Evolutionary conservation across 2,113 vertebrate genomes (phyloP).

Genomic region (Pterocles burchelli): DNA sequence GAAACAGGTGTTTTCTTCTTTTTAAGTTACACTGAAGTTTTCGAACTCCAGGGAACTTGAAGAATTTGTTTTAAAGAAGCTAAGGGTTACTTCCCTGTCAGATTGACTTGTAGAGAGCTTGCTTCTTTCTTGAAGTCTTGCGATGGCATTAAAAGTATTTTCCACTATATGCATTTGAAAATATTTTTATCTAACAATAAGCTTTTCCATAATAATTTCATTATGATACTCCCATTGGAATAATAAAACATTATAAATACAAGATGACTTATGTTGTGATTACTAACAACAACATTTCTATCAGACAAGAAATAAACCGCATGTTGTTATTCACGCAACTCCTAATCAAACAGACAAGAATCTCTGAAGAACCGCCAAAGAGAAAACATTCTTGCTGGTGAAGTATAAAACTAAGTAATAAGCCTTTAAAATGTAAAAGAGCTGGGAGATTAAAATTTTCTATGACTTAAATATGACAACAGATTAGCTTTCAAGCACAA

Average conservation of each 20-base stretch:
- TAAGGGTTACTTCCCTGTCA: neutral
- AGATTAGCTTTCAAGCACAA: neutral
- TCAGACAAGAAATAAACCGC: constrained; percentile 4
- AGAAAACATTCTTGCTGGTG: neutral
- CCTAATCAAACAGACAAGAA: constrained; percentile 30
- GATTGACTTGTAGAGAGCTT: neutral
- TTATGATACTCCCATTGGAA: neutral
- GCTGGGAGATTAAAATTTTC: neutral
- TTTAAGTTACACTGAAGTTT: neutral
- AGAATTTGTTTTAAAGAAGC: neutral
- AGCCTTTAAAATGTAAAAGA: neutral
- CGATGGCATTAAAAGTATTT: neutral
- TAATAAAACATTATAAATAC: constrained; percentile 23
- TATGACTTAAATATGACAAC: neutral
- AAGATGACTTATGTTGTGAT: constrained; percentile 26
- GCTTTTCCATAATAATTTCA: neutral
- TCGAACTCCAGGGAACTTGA: neutral
- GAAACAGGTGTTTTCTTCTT: neutral
- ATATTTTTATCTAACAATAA: neutral
- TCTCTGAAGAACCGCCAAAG: neutral
- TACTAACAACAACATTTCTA: constrained; percentile 12
- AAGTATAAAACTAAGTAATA: constrained; percentile 2
- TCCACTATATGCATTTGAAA: neutral
- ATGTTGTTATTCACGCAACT: neutral
- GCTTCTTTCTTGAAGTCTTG: neutral